phyloP scores from a whole-genome alignment of 2,797 vertebrate genomes.

The Loriculus beryllinus region DNA sequence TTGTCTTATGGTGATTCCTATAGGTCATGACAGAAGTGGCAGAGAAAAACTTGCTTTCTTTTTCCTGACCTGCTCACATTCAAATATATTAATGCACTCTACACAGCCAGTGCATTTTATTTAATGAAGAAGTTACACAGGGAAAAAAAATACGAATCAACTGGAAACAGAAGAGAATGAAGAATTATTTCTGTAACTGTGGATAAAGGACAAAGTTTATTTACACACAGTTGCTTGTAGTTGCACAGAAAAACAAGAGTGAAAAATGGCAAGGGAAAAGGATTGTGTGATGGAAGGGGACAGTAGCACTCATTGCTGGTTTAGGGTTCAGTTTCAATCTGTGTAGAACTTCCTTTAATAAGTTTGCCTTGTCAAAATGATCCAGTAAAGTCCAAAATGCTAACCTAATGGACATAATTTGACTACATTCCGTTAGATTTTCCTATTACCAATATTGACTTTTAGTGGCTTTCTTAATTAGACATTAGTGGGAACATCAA shows the following conservation, averaged over 20 bases:
- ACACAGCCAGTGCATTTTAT: background rate
- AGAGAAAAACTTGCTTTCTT: background rate
- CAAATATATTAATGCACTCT: background rate
- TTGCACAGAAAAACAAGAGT: background rate
- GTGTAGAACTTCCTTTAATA: background rate
- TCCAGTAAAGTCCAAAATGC: background rate
- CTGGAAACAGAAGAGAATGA: background rate
- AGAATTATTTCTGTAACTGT: background rate
- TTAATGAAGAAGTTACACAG: background rate
- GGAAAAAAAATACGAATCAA: background rate
- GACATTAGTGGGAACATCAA: conserved; percentile 27
- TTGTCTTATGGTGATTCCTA: background rate
- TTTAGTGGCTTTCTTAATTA: conserved; percentile 37
- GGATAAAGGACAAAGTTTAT: background rate
- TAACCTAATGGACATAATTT: conserved; percentile 40
- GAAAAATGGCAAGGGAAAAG: background rate
- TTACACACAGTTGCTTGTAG: background rate
- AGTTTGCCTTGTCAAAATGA: background rate
- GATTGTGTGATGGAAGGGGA: background rate
- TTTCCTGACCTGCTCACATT: background rate
- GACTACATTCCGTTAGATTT: conserved; percentile 42
- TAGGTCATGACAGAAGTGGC: fast-evolving
- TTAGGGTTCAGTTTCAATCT: background rate
- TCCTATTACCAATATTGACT: conserved; percentile 22
- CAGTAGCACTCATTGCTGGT: background rate